Conservation (phyloP, 2,888 invertebrate genomes). For the Rhyacophila evoluta region DNA sequence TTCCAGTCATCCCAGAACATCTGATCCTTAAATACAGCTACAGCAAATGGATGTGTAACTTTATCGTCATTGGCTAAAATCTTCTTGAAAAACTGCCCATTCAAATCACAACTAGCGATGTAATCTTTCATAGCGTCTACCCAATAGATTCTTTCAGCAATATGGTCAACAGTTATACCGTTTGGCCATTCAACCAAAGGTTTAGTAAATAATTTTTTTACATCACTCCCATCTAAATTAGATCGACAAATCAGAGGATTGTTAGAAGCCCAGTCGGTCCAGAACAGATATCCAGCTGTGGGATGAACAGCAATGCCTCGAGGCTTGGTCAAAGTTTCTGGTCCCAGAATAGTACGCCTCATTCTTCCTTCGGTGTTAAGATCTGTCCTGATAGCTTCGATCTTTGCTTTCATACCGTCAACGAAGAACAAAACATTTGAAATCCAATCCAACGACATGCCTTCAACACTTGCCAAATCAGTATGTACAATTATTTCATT, state of each 20-base stretch:
- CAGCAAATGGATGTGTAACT: slow-evolving; percentile 87
- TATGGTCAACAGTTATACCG: slow-evolving; percentile 87
- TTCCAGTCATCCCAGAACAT: slow-evolving; percentile 95
- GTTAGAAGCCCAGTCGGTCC: slow-evolving; percentile 90
- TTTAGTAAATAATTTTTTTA: slow-evolving; percentile 74
- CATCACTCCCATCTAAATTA: slow-evolving; percentile 81
- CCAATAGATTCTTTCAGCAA: slow-evolving; percentile 86
- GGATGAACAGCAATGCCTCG: slow-evolving; percentile 89
- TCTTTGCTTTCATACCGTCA: slow-evolving; percentile 82
- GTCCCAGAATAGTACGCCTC: slow-evolving; percentile 80
- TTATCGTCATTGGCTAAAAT: slow-evolving; percentile 75
- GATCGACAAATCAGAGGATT: slow-evolving; percentile 84
- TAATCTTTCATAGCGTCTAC: slow-evolving; percentile 87
- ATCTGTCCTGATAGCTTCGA: slow-evolving; percentile 82
- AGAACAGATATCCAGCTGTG: slow-evolving; percentile 80
- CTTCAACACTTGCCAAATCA: slow-evolving; percentile 84
- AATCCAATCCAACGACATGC: slow-evolving; percentile 91
- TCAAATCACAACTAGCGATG: slow-evolving; percentile 81
- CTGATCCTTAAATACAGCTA: slow-evolving; percentile 85
- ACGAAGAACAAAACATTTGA: slow-evolving; percentile 89
- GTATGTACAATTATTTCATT: slow-evolving; percentile 81
- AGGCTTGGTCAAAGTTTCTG: slow-evolving; percentile 77
- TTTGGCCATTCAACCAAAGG: slow-evolving; percentile 87
- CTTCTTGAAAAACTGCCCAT: slow-evolving; percentile 77
- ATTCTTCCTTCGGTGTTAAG: slow-evolving; percentile 74